A percentile compares a stretch with the other conserved stretches of the same genome.
Conservation (phyloP, 1,140 invertebrate species). For the Procambarus clarkii region DNA sequence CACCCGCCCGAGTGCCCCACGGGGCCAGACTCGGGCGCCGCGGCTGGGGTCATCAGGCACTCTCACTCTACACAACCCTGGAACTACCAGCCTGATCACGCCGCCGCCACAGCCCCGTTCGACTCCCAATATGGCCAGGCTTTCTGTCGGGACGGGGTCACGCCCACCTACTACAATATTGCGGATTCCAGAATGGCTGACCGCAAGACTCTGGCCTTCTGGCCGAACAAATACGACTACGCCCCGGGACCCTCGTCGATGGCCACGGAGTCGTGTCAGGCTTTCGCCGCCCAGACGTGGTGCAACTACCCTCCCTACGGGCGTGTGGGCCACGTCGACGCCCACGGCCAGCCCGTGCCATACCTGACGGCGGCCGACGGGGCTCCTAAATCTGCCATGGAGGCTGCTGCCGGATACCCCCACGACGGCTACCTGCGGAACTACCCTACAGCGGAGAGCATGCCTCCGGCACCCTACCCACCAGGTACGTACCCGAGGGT, state of each 20-base stretch:
- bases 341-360: conserved; percentile 74
- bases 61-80: conserved; percentile 82
- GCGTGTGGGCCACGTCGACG: conserved; percentile 74
- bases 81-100: conserved; percentile 81
- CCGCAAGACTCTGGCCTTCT: conserved; percentile 81
- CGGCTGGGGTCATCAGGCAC: conserved; percentile 83
- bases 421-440: conserved; percentile 87
- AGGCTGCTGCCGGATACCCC: conserved; percentile 82
- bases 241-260: conserved; percentile 78
- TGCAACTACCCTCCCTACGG: conserved; percentile 83
- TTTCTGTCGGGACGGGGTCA: conserved; percentile 79
- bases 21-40: conserved; percentile 80
- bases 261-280: conserved; percentile 81
- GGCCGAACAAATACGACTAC: conserved; percentile 79
- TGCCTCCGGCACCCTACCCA: conserved; percentile 86
- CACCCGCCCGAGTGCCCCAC: conserved; percentile 76
- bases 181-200: conserved; percentile 73
- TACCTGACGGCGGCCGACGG: conserved; percentile 77
- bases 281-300: conserved; percentile 82
- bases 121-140: conserved; percentile 77
- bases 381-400: conserved; percentile 79
- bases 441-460: conserved; percentile 84
- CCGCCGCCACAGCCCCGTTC: conserved; percentile 76
- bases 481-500: conserved; percentile 81
- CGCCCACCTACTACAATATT: conserved; percentile 86